Conservation (phyloP, 2,888 invertebrate genomes). For the Cryptus viduatorius region DNA sequence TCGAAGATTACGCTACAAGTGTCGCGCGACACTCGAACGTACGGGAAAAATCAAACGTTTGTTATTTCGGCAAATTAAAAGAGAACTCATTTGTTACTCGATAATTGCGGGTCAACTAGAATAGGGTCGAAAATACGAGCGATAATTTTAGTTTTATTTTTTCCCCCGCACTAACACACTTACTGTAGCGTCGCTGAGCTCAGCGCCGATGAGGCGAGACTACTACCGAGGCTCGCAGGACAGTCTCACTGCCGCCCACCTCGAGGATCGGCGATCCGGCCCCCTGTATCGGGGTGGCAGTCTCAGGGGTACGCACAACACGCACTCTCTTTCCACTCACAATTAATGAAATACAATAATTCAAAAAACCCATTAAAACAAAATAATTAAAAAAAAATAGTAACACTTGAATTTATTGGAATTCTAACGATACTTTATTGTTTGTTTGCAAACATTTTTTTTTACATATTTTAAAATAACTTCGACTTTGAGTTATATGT, state of each 20-base stretch:
- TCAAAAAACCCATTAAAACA: neutral
- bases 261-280: conserved; percentile 87
- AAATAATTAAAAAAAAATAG: neutral
- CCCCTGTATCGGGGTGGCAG: conserved; percentile 90
- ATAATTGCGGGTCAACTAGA: conserved; percentile 56
- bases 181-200: conserved; percentile 85
- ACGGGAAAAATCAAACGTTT: neutral
- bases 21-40: neutral
- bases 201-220: conserved; percentile 93
- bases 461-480: conserved; percentile 36
- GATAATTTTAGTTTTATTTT: conserved; percentile 75
- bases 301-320: conserved; percentile 84
- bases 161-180: conserved; percentile 81
- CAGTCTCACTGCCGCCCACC: conserved; percentile 90
- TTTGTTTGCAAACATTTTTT: conserved; percentile 57
- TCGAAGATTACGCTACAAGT: neutral
- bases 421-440: conserved; percentile 18
- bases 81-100: neutral
- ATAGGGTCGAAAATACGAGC: conserved; percentile 80
- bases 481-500: conserved; percentile 40
- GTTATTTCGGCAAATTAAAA: no score
- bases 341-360: conserved; percentile 27
- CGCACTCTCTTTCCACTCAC: conserved; percentile 78
- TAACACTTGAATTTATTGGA: conserved; percentile 11
- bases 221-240: conserved; percentile 97